A percentile compares a stretch with the other conserved stretches of the same genome.
phyloP scores from a whole-genome alignment of 2,113 vertebrate species.

The Mastomys coucha region DNA sequence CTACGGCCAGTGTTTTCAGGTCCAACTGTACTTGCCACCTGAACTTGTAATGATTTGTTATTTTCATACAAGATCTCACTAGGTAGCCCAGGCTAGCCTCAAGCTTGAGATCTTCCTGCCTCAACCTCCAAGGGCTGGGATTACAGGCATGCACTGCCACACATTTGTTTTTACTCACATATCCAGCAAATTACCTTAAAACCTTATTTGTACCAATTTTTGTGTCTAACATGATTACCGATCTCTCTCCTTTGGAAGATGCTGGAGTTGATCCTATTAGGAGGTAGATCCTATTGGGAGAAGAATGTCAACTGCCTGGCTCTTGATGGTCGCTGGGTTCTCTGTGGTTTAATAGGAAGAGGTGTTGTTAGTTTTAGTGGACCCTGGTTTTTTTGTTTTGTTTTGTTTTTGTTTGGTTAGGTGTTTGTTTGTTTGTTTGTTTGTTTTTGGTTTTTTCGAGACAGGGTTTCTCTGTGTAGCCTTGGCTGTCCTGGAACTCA shows the following conservation, averaged over 20 bases:
- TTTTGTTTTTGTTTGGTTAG: too few relatives aligned
- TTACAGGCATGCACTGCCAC: background rate
- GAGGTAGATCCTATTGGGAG: constrained; percentile 90
- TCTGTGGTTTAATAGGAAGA: constrained; percentile 91
- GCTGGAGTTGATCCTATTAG: constrained; percentile 91
- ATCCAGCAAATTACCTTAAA: background rate
- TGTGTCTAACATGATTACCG: background rate
- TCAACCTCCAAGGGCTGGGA: background rate
- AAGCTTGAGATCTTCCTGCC: background rate
- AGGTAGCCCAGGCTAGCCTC: background rate
- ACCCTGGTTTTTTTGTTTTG: constrained; percentile 80
- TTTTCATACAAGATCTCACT: background rate
- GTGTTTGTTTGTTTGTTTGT: too few relatives aligned
- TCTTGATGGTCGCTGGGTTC: constrained; percentile 90
- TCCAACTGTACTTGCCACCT: constrained; percentile 18
- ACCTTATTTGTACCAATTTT: constrained; percentile 36
- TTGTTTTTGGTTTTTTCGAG: too few relatives aligned
- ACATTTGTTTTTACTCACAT: constrained; percentile 13
- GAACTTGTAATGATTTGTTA: background rate
- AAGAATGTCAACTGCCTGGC: constrained; percentile 90
- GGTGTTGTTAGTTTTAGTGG: constrained; percentile 87
- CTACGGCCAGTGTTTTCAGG: background rate
- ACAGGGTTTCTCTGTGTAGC: too few relatives aligned
- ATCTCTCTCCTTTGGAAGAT: constrained; percentile 83
- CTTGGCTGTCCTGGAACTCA: too few relatives aligned